These are phyloP conservation scores for Diarsia rubi DNA, from an alignment of 2,888 invertebrate genomes.

Conservation along the genomic window DNA sequence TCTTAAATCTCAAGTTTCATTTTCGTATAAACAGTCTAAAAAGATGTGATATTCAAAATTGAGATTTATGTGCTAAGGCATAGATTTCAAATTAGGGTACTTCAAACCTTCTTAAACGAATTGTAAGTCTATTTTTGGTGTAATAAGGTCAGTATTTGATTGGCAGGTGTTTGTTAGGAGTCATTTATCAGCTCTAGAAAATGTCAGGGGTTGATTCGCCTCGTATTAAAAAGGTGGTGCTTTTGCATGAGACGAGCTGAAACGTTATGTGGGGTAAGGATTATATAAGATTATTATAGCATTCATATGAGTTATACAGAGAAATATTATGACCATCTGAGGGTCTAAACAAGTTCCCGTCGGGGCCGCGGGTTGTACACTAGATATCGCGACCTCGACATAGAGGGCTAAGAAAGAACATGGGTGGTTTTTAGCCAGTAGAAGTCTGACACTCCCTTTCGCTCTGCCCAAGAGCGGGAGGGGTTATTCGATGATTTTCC, in stretches of 20 bases:
- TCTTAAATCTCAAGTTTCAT: slow-evolving; percentile 22
- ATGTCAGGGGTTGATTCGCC: slow-evolving; percentile 78
- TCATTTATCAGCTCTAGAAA: slow-evolving; percentile 83
- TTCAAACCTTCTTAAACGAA: slow-evolving; percentile 30
- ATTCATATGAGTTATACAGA: neutral
- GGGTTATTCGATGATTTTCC: too few relatives aligned
- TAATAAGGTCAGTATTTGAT: slow-evolving; percentile 55
- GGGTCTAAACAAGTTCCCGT: neutral
- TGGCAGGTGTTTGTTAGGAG: slow-evolving; percentile 51
- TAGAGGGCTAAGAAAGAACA: too few relatives aligned
- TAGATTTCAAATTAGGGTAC: slow-evolving; percentile 64
- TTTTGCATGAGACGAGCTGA: slow-evolving; percentile 54
- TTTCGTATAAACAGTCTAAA: slow-evolving; percentile 14
- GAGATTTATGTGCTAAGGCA: slow-evolving; percentile 66
- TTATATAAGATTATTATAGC: slow-evolving; percentile 26
- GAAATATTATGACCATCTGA: neutral
- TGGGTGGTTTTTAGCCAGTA: too few relatives aligned
- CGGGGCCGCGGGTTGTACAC: too few relatives aligned
- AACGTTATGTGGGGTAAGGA: slow-evolving; percentile 32
- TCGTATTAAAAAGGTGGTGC: slow-evolving; percentile 75
- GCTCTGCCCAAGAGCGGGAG: too few relatives aligned
- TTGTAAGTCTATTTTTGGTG: slow-evolving; percentile 40
- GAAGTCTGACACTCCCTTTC: too few relatives aligned
- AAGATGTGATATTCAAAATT: slow-evolving; percentile 67
- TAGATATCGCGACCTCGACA: too few relatives aligned